A percentile compares a stretch with the other conserved stretches of the same genome.
phyloP scores from a whole-genome alignment of 2,113 vertebrate genomes.

The Gobiocypris rarus region DNA sequence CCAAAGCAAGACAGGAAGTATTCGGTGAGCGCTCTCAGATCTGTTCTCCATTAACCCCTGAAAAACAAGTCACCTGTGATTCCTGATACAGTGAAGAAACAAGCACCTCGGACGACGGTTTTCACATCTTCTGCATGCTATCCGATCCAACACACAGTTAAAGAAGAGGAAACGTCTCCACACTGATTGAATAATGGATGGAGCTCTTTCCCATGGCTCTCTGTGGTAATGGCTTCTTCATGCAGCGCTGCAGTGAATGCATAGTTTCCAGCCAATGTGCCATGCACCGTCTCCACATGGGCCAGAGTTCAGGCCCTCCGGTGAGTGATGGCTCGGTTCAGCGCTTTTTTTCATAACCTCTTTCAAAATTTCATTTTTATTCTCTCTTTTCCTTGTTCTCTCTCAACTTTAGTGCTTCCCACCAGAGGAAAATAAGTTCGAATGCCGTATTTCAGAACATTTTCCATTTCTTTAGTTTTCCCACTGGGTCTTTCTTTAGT shows the following conservation, averaged over 20 bases:
- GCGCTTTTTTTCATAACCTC: not conserved
- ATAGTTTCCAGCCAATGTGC: constrained; percentile 50
- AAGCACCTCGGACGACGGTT: not conserved
- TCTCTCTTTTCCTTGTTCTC: constrained; percentile 4
- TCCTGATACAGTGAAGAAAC: not conserved
- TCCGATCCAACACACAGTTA: not conserved
- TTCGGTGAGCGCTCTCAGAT: not conserved
- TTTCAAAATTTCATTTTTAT: not conserved
- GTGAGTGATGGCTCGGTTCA: constrained; percentile 10
- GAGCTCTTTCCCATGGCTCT: constrained; percentile 34
- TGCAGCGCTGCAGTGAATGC: constrained; percentile 21
- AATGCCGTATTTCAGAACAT: constrained; percentile 37
- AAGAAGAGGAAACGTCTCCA: constrained; percentile 10
- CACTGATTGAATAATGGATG: constrained; percentile 41
- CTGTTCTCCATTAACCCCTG: constrained; percentile 10
- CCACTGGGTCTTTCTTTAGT: constrained; percentile 13
- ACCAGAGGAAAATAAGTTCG: not conserved
- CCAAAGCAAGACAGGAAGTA: constrained; percentile 1
- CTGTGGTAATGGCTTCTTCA: constrained; percentile 50
- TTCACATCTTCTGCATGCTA: not conserved
- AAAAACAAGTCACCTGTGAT: not conserved
- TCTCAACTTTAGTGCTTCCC: not conserved
- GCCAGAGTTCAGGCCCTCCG: constrained; percentile 4
- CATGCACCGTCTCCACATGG: constrained; percentile 40
- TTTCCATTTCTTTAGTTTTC: constrained; percentile 49